Evolutionary conservation across 2,888 invertebrate genomes (phyloP).

Genomic region (Gymnocheta viridis): DNA sequence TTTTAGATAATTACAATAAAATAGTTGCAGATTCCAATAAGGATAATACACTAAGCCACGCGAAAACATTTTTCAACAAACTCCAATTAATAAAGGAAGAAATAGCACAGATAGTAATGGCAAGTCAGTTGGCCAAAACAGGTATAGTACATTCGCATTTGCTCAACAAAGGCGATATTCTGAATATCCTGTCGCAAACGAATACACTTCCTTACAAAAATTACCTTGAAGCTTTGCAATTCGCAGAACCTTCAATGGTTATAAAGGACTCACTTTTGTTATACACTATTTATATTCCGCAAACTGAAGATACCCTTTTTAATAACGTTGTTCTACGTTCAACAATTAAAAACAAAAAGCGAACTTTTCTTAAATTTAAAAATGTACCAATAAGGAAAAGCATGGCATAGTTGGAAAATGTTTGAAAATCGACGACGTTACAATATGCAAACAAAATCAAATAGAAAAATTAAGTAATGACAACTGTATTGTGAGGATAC

Average conservation of each 20-base stretch:
- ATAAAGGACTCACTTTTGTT: slow-evolving; percentile 14
- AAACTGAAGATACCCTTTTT: slow-evolving; percentile 13
- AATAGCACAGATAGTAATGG: too few species aligned
- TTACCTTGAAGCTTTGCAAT: not conserved
- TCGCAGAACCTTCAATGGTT: slow-evolving; percentile 28
- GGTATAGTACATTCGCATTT: slow-evolving; percentile 15
- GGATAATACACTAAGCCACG: not conserved
- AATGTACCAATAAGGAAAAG: slow-evolving; percentile 10
- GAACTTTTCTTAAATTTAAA: too few species aligned
- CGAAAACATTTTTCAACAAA: not conserved
- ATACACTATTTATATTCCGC: slow-evolving; percentile 6
- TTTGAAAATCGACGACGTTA: not conserved
- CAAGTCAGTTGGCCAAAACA: slow-evolving; percentile 23
- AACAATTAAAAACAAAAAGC: too few species aligned
- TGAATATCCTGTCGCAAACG: slow-evolving; percentile 11
- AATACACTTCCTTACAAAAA: slow-evolving; percentile 8
- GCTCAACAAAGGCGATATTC: slow-evolving; percentile 10
- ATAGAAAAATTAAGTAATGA: not conserved
- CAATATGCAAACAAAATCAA: slow-evolving; percentile 22
- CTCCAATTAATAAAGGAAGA: slow-evolving; percentile 49
- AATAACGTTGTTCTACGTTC: slow-evolving; percentile 17
- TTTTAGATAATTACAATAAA: slow-evolving; percentile 10
- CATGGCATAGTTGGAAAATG: slow-evolving; percentile 18
- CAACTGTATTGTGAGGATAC: slow-evolving; percentile 45
- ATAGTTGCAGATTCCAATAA: not conserved